These are phyloP conservation scores for Xyrauchen texanus DNA, from an alignment of 2,113 vertebrate genomes.

Conservation along the genomic window DNA sequence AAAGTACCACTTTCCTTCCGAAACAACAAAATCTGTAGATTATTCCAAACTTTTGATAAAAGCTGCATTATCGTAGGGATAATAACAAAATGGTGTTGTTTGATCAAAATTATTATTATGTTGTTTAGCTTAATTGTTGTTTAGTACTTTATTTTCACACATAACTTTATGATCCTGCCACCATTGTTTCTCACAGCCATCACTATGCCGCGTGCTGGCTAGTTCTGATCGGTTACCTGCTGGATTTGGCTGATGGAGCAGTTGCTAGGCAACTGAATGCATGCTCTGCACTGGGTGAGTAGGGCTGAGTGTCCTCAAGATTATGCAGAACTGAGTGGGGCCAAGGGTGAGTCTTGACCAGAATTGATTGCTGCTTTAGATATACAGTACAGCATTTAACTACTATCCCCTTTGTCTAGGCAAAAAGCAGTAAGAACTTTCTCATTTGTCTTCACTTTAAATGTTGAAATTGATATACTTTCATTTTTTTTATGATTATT, in stretches of 20 bases:
- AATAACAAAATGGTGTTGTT: no score
- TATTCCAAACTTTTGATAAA: no score
- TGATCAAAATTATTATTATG: not conserved
- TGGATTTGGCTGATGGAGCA: slow-evolving; percentile 85
- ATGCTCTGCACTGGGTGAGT: slow-evolving; percentile 86
- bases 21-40: no score
- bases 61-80: no score
- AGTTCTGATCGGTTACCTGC: slow-evolving; percentile 86
- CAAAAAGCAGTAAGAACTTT: no score
- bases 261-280: slow-evolving; percentile 83
- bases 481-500: no score
- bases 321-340: not conserved
- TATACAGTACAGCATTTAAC: no score
- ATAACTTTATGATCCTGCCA: not conserved
- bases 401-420: no score
- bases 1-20: no score
- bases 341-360: slow-evolving; percentile 2
- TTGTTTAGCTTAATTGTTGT: not conserved
- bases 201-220: slow-evolving; percentile 87
- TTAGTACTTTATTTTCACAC: not conserved
- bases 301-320: slow-evolving; percentile 48
- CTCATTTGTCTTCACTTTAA: slow-evolving; percentile 42
- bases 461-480: no score
- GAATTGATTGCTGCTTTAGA: slow-evolving; percentile 12
- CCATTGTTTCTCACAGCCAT: slow-evolving; percentile 71